Conservation (phyloP, 2,113 vertebrate genomes). For the Indri indri region DNA sequence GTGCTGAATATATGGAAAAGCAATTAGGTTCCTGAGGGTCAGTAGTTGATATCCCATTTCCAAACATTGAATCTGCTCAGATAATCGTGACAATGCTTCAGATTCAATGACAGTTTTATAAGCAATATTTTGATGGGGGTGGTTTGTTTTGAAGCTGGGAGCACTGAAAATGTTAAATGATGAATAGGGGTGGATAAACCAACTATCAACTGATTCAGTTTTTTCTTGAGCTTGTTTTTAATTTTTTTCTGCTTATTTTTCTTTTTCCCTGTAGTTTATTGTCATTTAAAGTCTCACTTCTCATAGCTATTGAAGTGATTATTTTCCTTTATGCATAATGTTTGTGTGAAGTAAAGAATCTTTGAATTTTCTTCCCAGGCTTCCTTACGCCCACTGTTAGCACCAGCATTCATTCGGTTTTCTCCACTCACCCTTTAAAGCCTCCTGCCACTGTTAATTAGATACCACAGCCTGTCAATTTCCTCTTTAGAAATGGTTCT, state of each 20-base stretch:
- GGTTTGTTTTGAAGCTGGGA: conserved; percentile 13
- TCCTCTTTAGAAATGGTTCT: neutral
- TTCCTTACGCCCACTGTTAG: neutral
- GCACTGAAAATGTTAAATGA: neutral
- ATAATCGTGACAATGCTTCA: conserved; percentile 19
- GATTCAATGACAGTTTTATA: neutral
- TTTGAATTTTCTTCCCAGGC: neutral
- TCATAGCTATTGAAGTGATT: neutral
- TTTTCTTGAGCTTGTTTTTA: neutral
- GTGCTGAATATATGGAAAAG: neutral
- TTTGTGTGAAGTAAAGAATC: neutral
- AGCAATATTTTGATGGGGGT: conserved; percentile 47
- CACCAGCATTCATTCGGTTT: neutral
- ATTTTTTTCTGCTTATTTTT: neutral
- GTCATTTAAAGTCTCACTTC: neutral
- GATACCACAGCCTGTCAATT: neutral
- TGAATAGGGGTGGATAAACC: neutral
- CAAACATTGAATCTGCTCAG: neutral
- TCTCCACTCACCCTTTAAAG: neutral
- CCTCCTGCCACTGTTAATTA: neutral
- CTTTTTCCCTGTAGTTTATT: neutral
- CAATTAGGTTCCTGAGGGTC: conserved; percentile 54
- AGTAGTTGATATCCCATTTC: conserved; percentile 39
- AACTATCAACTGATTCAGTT: neutral
- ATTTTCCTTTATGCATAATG: neutral